Evolutionary conservation across 2,888 invertebrate species (phyloP), one percentile per base, ranked within the genome.

Genomic region (Orthosia gothica): DNA sequence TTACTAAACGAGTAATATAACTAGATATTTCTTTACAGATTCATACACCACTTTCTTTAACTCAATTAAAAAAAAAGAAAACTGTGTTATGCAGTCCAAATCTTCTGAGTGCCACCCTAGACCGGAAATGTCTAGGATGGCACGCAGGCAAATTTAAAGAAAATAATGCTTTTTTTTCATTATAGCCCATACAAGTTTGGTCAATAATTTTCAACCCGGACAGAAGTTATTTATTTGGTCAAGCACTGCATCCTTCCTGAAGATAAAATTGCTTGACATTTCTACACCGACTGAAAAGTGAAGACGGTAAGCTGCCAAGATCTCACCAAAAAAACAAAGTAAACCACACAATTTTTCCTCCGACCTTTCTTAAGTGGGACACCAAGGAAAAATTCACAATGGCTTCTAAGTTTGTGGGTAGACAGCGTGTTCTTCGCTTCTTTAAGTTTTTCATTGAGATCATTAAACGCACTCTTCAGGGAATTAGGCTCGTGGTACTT

Each of bases 401-500:
- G 20, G 64, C 69, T 66, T 80, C n/a, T 50, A 71, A 82, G 54
- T 75, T 84, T 74, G 50, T 20, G 55, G 49, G 49, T 69, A 76
- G 74, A 66, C 73, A n/a, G 52, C 67, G 54, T 86, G 82, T 82
- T 81, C 73, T 55, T 74, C 62, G 50, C 64, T 77, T 82, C 76
- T 78, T 87, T 76, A 78, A 86, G 87, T 87, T 87, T 91, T 88
- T 87, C 86, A 89, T 89, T 84, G 83, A 88, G 86, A 85, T 90
- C 85, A 90, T 92, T 90, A 92, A 89, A 88, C 84, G 86, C 83
- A 86, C 89, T 89, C 87, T 91, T 88, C 79, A 79, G 79, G 81
- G 81, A 90, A 89, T 91, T 85, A 89, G 86, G 86, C 87, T 82
- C 73, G 72, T 74, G 84, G 75, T 91, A 91, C 89, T 93, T 93